A percentile compares a stretch with the other conserved stretches of the same genome.
Conservation (phyloP, 2,797 vertebrate species). For the Rhadinocentrus ornatus region DNA sequence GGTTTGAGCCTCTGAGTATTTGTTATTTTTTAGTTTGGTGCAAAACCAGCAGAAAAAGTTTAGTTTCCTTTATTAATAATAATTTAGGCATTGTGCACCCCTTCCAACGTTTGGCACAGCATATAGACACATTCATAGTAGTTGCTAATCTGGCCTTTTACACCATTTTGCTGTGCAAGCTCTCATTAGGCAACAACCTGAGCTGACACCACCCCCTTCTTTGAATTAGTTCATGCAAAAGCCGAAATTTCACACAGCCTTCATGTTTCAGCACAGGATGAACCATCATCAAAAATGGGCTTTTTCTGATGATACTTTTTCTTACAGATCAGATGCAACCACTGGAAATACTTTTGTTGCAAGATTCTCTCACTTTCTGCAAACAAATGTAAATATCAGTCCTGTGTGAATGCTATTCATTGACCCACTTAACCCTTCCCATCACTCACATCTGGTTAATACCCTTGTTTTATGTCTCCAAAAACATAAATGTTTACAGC, state of each 20-base stretch:
- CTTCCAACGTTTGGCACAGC: slow-evolving; percentile 13
- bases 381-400: neutral
- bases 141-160: slow-evolving; percentile 55
- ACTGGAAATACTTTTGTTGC: neutral
- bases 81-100: slow-evolving; percentile 28
- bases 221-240: slow-evolving; percentile 36
- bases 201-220: slow-evolving; percentile 34
- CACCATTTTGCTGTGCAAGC: slow-evolving; percentile 35
- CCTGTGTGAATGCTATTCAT: neutral
- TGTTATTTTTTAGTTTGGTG: slow-evolving; percentile 46
- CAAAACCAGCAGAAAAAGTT: slow-evolving; percentile 33
- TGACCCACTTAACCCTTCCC: slow-evolving; percentile 9
- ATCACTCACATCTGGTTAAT: neutral
- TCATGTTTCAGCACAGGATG: slow-evolving; percentile 38
- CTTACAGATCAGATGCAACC: neutral
- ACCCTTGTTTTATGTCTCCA: neutral
- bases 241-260: slow-evolving; percentile 27
- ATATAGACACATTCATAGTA: slow-evolving; percentile 29
- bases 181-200: slow-evolving; percentile 36
- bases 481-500: neutral
- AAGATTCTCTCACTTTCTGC: neutral
- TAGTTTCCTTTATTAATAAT: slow-evolving; percentile 43
- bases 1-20: slow-evolving; percentile 42
- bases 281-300: slow-evolving; percentile 15
- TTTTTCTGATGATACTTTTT: neutral